Evolutionary conservation across 1,140 invertebrate species (phyloP).

Genomic region (Chlorops oryzae): DNA sequence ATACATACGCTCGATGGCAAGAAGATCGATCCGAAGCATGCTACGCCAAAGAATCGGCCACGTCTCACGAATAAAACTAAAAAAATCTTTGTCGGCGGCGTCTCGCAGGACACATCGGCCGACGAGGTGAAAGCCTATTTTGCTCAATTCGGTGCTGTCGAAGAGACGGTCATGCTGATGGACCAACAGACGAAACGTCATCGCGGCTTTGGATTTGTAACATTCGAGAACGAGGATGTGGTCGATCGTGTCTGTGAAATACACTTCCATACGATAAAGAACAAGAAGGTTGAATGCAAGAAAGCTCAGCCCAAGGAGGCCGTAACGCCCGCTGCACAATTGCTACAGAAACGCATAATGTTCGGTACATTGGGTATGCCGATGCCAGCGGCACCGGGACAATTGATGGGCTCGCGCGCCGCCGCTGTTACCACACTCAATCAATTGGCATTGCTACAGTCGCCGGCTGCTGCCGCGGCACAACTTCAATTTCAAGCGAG

Average conservation of each 20-base stretch:
- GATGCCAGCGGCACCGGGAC: conserved; percentile 50
- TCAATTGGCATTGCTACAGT: conserved; percentile 55
- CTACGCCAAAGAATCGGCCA: conserved; percentile 83
- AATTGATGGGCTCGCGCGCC: conserved; percentile 48
- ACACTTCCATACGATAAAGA: conserved; percentile 88
- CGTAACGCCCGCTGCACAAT: conserved; percentile 64
- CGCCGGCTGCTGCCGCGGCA: conserved; percentile 46
- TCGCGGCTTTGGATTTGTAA: conserved; percentile 86
- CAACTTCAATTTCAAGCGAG: conserved; percentile 13
- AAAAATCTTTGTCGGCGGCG: conserved; percentile 87
- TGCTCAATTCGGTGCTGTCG: conserved; percentile 84
- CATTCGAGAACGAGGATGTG: conserved; percentile 86
- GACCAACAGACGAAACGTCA: conserved; percentile 89
- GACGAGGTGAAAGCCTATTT: conserved; percentile 89
- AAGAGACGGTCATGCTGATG: conserved; percentile 91
- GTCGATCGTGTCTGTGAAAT: conserved; percentile 88
- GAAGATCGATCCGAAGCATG: conserved; percentile 90
- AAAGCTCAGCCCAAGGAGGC: conserved; percentile 89
- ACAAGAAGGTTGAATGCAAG: conserved; percentile 90
- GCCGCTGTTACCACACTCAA: conserved; percentile 54
- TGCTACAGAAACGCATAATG: conserved; percentile 67
- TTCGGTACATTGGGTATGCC: conserved; percentile 62
- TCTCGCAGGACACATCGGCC: conserved; percentile 83
- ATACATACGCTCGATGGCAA: conserved; percentile 91
- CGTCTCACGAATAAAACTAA: conserved; percentile 80